Evolutionary conservation across 2,797 vertebrate species (phyloP).

Genomic region (Lacerta bilineata): DNA sequence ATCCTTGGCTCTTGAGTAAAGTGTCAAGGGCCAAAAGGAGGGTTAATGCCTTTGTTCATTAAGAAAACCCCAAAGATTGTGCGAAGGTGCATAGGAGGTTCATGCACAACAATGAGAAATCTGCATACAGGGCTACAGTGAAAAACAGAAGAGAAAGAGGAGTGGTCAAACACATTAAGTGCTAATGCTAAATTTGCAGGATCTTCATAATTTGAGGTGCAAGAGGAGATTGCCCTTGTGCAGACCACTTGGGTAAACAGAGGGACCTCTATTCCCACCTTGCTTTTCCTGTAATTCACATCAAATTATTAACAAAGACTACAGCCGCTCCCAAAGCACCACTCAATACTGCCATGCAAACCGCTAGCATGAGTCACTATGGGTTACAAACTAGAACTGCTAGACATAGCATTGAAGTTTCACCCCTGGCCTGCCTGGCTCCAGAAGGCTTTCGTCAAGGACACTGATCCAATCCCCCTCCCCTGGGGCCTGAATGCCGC

Average conservation of each 20-base stretch:
- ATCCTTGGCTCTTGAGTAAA: neutral
- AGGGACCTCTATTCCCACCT: conserved; percentile 49
- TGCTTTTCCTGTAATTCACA: conserved; percentile 38
- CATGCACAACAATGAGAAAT: neutral
- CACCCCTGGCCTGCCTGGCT: conserved; percentile 52
- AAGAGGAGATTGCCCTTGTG: neutral
- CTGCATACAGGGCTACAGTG: neutral
- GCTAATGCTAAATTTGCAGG: neutral
- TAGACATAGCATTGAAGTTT: conserved; percentile 34
- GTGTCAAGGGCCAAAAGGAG: neutral
- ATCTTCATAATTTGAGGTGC: conserved; percentile 27
- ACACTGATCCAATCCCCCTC: conserved; percentile 45
- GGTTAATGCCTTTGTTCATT: neutral
- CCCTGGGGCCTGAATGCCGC: conserved; percentile 38
- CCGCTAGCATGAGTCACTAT: conserved; percentile 50
- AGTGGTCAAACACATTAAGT: neutral
- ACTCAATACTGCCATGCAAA: conserved; percentile 59
- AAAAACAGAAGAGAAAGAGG: neutral
- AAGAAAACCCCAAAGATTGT: neutral
- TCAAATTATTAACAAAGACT: conserved; percentile 51
- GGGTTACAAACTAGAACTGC: conserved; percentile 53
- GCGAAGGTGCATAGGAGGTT: neutral
- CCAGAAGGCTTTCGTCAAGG: conserved; percentile 67
- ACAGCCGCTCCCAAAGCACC: conserved; percentile 40
- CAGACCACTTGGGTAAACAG: conserved; percentile 44